phyloP scores from a whole-genome alignment of 2,797 vertebrate species.

The Sphenodon punctatus region DNA sequence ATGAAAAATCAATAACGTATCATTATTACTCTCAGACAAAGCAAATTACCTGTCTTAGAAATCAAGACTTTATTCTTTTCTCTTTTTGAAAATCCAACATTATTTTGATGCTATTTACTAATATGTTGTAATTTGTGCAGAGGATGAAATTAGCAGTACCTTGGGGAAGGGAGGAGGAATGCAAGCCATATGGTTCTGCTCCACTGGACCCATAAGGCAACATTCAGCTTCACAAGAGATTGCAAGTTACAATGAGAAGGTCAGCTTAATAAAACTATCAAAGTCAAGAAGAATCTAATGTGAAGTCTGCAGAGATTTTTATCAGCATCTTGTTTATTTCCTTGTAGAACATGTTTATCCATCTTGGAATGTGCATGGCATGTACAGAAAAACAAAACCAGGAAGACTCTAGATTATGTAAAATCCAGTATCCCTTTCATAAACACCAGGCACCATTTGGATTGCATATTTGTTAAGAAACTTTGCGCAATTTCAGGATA shows the following conservation, averaged over 20 bases:
- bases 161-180: neutral
- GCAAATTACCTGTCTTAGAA: too few species aligned
- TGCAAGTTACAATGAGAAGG: conserved; percentile 12
- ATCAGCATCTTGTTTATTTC: neutral
- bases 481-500: fast-evolving
- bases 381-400: neutral
- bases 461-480: neutral
- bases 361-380: neutral
- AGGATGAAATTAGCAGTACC: neutral
- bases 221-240: neutral
- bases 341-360: neutral
- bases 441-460: neutral
- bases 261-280: neutral
- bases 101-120: neutral
- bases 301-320: neutral
- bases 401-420: neutral
- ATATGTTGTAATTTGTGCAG: neutral
- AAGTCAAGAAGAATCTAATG: neutral
- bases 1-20: neutral
- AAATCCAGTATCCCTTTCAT: neutral
- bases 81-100: too few species aligned
- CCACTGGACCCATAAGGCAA: neutral
- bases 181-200: neutral
- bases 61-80: too few species aligned
- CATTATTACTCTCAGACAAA: too few species aligned